Evolutionary conservation across 1,140 invertebrate species (phyloP).

Genomic region (Hypothenemus hampei): DNA sequence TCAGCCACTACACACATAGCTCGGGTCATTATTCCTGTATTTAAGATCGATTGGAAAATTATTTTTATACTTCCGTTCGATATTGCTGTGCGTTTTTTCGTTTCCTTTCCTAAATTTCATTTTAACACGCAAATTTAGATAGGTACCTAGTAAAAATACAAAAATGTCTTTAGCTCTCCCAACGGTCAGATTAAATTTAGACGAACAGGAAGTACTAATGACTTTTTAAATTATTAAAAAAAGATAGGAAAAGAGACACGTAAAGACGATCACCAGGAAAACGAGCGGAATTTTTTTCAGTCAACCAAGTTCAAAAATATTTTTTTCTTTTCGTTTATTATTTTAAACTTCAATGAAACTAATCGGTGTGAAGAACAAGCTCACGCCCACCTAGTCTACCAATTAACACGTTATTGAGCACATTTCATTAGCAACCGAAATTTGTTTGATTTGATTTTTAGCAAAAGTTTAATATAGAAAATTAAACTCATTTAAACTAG

Average conservation of each 20-base stretch:
- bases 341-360: background rate
- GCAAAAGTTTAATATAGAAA: background rate
- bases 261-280: no score
- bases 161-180: background rate
- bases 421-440: background rate
- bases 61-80: slow-evolving; percentile 12
- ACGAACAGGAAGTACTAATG: slow-evolving; percentile 1
- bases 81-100: background rate
- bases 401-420: background rate
- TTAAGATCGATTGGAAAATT: slow-evolving; percentile 9
- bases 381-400: background rate
- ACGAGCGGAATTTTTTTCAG: no score
- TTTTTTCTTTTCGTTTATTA: no score
- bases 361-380: background rate
- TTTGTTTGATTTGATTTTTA: background rate
- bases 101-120: no score
- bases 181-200: slow-evolving; percentile 2
- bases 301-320: no score
- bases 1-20: background rate
- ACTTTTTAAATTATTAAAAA: slow-evolving; percentile 2
- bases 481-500: no score
- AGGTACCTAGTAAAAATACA: no score
- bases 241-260: no score
- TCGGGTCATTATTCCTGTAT: slow-evolving; percentile 3
- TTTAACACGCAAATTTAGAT: no score